Percentiles rank a stretch among this genome's conserved stretches.
Evolutionary conservation across 2,113 vertebrate genomes (phyloP).

Genomic region (Peromyscus leucopus): DNA sequence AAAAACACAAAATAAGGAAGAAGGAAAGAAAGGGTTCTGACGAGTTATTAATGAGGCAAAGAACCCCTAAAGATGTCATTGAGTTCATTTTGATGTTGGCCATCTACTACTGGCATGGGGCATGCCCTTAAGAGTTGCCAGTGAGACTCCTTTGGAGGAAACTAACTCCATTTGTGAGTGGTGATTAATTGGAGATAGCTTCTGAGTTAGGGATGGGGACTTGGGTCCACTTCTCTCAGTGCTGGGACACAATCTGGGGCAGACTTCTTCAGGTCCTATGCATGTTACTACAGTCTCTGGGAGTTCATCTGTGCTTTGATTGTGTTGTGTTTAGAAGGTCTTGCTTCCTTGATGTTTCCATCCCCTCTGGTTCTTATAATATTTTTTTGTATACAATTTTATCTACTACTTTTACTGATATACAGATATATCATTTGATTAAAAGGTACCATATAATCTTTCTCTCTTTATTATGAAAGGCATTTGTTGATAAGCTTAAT

Average conservation of each 20-base stretch:
- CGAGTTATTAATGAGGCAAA: background rate
- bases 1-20: background rate
- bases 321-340: background rate
- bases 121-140: background rate
- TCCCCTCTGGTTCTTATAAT: background rate
- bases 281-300: background rate
- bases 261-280: background rate
- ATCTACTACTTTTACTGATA: too few relatives aligned
- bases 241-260: background rate
- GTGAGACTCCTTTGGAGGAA: background rate
- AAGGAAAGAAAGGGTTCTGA: background rate
- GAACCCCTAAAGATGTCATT: background rate
- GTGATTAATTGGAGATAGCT: background rate
- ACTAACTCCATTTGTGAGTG: background rate
- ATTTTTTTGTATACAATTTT: too few relatives aligned
- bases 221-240: background rate
- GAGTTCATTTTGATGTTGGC: background rate
- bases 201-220: background rate
- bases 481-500: background rate
- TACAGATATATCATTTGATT: background rate
- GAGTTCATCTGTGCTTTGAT: background rate
- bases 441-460: background rate
- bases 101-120: background rate
- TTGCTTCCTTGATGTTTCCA: background rate
- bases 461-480: background rate